Evolutionary conservation across 2,888 invertebrate genomes (phyloP).

Genomic region (Drosophila paranaensis): DNA sequence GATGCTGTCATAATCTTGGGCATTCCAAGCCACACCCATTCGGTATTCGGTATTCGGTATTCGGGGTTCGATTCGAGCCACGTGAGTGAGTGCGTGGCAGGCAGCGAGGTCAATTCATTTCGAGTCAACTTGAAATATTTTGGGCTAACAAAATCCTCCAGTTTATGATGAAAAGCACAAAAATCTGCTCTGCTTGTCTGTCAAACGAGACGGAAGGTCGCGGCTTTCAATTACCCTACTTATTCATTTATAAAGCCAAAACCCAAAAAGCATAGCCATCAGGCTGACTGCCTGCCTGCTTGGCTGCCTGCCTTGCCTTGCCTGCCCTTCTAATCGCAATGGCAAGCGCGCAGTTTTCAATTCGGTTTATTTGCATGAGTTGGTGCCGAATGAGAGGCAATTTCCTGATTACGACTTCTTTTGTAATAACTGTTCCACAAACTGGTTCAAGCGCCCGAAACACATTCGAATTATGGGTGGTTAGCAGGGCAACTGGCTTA

Average conservation of each 20-base stretch:
- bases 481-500: not conserved
- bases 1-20: not conserved
- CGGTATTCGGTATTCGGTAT: not conserved
- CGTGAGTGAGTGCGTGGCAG: constrained; percentile 10
- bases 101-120: constrained; percentile 44
- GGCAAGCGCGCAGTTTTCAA: constrained; percentile 38
- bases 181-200: constrained; percentile 64
- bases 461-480: not conserved
- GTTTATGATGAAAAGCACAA: constrained; percentile 43
- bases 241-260: constrained; percentile 26
- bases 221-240: constrained; percentile 65
- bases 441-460: constrained; percentile 2
- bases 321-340: constrained; percentile 56
- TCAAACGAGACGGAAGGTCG: constrained; percentile 59
- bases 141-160: constrained; percentile 37
- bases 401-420: constrained; percentile 13
- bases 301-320: not conserved
- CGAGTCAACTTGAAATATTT: constrained; percentile 42
- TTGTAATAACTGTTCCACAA: constrained; percentile 12
- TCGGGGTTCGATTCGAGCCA: not conserved
- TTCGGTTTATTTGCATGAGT: constrained; percentile 28
- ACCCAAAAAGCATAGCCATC: constrained; percentile 26
- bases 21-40: constrained; percentile 51
- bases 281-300: not conserved
- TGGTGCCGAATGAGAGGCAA: not conserved